phyloP scores from a whole-genome alignment of 2,888 invertebrate species.

The Lutraria lutraria region DNA sequence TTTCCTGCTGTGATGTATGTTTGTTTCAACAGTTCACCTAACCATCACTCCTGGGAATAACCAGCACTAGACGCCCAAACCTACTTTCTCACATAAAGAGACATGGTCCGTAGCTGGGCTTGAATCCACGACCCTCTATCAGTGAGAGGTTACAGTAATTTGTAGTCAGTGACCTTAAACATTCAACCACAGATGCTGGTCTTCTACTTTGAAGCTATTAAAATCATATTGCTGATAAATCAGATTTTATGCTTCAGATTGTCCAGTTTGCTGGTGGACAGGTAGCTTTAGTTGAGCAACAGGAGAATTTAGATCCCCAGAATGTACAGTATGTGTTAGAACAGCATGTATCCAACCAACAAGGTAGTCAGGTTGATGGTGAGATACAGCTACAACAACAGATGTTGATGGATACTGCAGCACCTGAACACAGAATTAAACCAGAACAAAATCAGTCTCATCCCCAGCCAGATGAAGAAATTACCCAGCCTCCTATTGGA shows the following conservation, averaged over 20 bases:
- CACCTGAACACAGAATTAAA: conserved; percentile 42
- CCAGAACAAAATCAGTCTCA: neutral
- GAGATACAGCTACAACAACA: conserved; percentile 67
- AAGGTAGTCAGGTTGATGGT: conserved; percentile 48
- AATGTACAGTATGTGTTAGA: conserved; percentile 72
- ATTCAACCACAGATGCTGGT: no score
- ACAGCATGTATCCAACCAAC: conserved; percentile 61
- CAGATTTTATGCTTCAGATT: conserved; percentile 46
- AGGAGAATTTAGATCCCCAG: conserved; percentile 76
- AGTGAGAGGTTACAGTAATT: no score
- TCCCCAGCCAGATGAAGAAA: conserved; percentile 33
- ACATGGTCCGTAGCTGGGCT: no score
- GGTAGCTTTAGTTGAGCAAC: conserved; percentile 74
- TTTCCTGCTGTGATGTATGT: no score
- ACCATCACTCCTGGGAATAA: no score
- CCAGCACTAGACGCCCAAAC: no score
- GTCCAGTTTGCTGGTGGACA: conserved; percentile 71
- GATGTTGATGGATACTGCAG: conserved; percentile 59
- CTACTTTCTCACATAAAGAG: no score
- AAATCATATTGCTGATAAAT: neutral
- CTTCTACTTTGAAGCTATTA: no score
- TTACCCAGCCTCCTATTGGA: conserved; percentile 81
- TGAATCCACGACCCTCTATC: no score
- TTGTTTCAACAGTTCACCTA: no score
- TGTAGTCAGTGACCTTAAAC: no score